A percentile compares a stretch with the other conserved stretches of the same genome.
Evolutionary conservation across 30 jellyfish, hydroid and myxozoan species (phyloP).

Genomic region (Mastigias papua): DNA sequence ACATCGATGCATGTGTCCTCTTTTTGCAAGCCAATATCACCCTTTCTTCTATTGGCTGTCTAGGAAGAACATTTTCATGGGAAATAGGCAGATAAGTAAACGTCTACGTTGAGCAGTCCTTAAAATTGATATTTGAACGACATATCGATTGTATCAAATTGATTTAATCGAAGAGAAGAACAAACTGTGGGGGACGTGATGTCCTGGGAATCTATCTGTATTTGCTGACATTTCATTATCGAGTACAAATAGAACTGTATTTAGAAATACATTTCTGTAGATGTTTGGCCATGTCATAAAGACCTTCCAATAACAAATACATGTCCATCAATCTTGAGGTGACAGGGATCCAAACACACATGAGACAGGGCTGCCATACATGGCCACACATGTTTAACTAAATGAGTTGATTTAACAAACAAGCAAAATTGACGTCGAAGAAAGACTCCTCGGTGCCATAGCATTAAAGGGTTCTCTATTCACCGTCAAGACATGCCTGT

Average conservation of each 20-base stretch:
- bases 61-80: conserved; percentile 4
- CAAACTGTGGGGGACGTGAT: conserved; percentile 35
- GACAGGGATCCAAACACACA: background rate
- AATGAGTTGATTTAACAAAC: no score
- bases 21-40: no score
- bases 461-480: no score
- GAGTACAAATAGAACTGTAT: background rate
- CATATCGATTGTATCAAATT: conserved; percentile 7
- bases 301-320: background rate
- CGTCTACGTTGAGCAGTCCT: background rate
- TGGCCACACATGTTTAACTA: background rate
- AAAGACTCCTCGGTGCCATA: no score
- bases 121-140: conserved; percentile 37
- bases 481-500: no score
- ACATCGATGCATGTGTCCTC: no score
- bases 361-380: background rate
- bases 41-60: no score
- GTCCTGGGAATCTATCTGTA: conserved; percentile 45
- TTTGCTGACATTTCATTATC: conserved; percentile 18
- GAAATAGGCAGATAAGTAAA: conserved; percentile 14
- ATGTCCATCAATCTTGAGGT: background rate
- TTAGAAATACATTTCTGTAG: conserved; percentile 9
- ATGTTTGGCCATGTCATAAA: background rate
- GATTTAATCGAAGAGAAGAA: conserved; percentile 38
- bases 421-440: no score